Conservation (phyloP, 2,797 vertebrate species). For the Halcyon badia region DNA sequence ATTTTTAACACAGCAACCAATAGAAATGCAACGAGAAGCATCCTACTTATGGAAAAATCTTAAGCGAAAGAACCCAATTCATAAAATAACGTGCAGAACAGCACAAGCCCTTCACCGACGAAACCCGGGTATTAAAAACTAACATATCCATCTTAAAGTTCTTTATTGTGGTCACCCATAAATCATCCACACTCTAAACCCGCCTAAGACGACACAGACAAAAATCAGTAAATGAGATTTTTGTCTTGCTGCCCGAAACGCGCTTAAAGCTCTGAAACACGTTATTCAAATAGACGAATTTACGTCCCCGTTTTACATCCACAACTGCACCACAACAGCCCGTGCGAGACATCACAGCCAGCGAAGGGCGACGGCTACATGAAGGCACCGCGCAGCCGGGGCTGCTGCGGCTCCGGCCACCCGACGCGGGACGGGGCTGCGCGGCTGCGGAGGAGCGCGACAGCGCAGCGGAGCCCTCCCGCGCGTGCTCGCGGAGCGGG, state of each 20-base stretch:
- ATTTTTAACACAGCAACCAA: not conserved
- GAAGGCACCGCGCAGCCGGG: not conserved
- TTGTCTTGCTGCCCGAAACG: not conserved
- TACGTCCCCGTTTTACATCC: not conserved
- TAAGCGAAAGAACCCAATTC: too few relatives aligned
- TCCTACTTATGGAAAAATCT: not conserved
- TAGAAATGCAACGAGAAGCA: accelerated
- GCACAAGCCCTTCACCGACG: not conserved
- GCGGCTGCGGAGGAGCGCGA: not conserved
- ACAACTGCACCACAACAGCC: not conserved
- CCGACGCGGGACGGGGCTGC: not conserved
- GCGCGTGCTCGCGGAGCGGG: not conserved
- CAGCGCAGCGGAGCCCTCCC: not conserved
- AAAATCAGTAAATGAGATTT: accelerated
- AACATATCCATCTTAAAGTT: not conserved
- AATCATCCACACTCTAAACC: not conserved
- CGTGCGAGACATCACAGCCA: accelerated
- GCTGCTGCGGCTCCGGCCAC: not conserved
- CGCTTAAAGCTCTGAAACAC: not conserved
- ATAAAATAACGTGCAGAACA: not conserved
- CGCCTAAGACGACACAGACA: not conserved
- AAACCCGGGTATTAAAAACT: not conserved
- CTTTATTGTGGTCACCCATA: not conserved
- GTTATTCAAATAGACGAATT: accelerated
- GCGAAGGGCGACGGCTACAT: not conserved